Percentiles rank a stretch among this genome's conserved stretches.
phyloP scores from a whole-genome alignment of 2,888 invertebrate genomes.

The Eremobia ochroleuca region DNA sequence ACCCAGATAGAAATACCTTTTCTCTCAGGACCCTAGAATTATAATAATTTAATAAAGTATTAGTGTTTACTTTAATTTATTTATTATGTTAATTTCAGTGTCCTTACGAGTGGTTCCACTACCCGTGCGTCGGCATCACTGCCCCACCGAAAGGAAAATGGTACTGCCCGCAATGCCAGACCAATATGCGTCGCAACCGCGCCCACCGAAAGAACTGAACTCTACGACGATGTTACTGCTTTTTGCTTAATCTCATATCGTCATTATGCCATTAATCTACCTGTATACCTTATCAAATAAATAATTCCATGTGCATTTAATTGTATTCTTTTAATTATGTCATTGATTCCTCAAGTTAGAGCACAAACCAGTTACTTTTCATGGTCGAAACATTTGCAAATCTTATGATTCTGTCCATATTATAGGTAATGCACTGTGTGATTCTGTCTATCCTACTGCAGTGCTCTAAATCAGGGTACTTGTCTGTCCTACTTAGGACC shows the following conservation, averaged over 20 bases:
- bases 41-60: background rate
- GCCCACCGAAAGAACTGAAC: slow-evolving; percentile 95
- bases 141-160: slow-evolving; percentile 99
- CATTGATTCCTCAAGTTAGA: background rate
- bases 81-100: slow-evolving; percentile 91
- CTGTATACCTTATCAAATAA: slow-evolving; percentile 67
- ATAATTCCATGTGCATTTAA: slow-evolving; percentile 62
- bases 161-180: slow-evolving; percentile 99
- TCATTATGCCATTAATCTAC: slow-evolving; percentile 60
- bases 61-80: background rate
- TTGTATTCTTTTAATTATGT: slow-evolving; percentile 6
- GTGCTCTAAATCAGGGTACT: background rate
- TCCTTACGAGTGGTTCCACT: slow-evolving; percentile 99
- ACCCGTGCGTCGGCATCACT: slow-evolving; percentile 98
- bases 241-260: slow-evolving; percentile 58
- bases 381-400: background rate
- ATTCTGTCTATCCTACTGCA: background rate
- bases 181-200: slow-evolving; percentile 95
- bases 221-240: slow-evolving; percentile 43
- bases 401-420: background rate
- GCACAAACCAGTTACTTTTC: background rate
- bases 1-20: background rate
- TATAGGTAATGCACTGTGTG: no score
- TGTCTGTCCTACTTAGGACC: background rate
- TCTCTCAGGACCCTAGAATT: background rate